Conservation (phyloP, 2,113 vertebrate species). For the Oxyruncus cristatus region DNA sequence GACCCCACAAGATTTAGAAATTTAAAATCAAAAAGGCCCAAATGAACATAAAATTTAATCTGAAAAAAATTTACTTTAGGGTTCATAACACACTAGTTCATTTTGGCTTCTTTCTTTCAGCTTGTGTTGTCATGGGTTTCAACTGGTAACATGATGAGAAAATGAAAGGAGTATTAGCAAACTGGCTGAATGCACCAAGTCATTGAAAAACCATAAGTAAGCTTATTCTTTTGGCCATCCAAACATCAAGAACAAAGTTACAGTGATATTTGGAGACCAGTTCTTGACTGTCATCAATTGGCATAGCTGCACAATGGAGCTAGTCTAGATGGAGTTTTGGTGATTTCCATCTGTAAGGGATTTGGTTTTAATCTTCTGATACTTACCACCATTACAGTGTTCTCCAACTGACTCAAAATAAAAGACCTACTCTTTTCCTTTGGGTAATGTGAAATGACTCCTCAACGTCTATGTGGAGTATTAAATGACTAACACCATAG, state of each 20-base stretch:
- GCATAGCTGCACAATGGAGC: not conserved
- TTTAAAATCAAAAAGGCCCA: not conserved
- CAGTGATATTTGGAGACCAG: not conserved
- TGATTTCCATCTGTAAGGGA: not conserved
- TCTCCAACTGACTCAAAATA: conserved; percentile 8
- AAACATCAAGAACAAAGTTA: not conserved
- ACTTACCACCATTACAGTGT: not conserved
- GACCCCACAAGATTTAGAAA: not conserved
- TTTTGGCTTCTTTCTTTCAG: not conserved
- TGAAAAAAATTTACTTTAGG: not conserved
- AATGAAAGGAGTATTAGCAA: not conserved
- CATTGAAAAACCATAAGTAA: not conserved
- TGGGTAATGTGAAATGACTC: not conserved
- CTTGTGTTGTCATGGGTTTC: not conserved
- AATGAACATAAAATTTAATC: not conserved
- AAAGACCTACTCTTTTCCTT: not conserved
- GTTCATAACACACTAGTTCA: not conserved
- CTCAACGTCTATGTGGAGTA: not conserved
- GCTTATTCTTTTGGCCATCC: not conserved
- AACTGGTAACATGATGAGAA: not conserved
- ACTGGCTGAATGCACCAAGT: not conserved
- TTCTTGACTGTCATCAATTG: not conserved
- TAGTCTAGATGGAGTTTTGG: not conserved
- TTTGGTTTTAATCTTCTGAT: conserved; percentile 17
- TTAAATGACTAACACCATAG: not conserved